phyloP scores from a whole-genome alignment of 2,888 invertebrate genomes.

The Meghimatium bilineatum region DNA sequence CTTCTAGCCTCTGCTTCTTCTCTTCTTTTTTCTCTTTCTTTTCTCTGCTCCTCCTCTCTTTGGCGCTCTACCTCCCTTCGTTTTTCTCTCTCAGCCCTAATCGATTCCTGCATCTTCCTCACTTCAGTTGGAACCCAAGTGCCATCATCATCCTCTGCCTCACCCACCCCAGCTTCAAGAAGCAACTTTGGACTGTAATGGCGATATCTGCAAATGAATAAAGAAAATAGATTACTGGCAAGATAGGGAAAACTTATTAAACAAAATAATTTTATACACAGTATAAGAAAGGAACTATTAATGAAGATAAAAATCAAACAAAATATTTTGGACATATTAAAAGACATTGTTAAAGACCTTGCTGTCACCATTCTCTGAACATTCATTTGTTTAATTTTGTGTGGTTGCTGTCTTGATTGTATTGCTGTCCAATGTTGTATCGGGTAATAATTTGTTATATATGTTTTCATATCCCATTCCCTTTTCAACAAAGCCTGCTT shows the following conservation, averaged over 20 bases:
- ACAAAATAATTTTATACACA: background rate
- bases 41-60: constrained; percentile 31
- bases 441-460: too few species aligned
- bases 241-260: too few species aligned
- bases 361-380: too few species aligned
- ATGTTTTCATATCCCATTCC: too few species aligned
- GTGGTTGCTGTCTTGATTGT: too few species aligned
- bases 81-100: constrained; percentile 34
- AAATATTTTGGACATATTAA: too few species aligned
- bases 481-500: too few species aligned
- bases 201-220: constrained; percentile 26
- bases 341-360: too few species aligned
- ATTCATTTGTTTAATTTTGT: too few species aligned
- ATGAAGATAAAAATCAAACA: background rate
- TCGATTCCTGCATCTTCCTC: constrained; percentile 28
- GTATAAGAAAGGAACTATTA: background rate
- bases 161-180: constrained; percentile 30
- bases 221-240: background rate
- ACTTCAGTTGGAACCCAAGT: constrained; percentile 30
- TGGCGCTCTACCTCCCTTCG: constrained; percentile 31
- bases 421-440: too few species aligned
- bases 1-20: constrained; percentile 35
- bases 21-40: constrained; percentile 34
- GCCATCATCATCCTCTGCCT: constrained; percentile 45
- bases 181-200: constrained; percentile 42